phyloP scores from a whole-genome alignment of 2,797 vertebrate species.

The Accipiter superciliosus region DNA sequence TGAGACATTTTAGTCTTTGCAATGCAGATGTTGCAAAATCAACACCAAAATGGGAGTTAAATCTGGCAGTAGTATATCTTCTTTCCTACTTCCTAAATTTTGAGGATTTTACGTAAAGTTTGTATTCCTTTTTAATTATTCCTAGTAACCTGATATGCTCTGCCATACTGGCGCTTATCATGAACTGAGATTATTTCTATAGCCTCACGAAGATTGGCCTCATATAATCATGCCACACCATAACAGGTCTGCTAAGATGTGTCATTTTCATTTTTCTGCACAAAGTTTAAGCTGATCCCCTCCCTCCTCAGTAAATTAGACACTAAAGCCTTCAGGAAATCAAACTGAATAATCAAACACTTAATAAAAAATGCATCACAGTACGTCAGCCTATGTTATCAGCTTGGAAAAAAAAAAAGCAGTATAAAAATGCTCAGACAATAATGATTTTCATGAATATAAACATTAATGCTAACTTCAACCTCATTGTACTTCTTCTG shows the following conservation, averaged over 20 bases:
- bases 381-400: conserved; percentile 49
- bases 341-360: conserved; percentile 68
- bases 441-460: conserved; percentile 51
- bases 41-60: neutral
- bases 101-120: neutral
- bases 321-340: conserved; percentile 63
- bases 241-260: neutral
- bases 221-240: neutral
- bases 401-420: conserved; percentile 28
- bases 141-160: neutral
- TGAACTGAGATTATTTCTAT: neutral
- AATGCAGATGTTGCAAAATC: neutral
- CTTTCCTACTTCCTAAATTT: neutral
- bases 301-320: neutral
- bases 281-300: neutral
- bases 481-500: conserved; percentile 52
- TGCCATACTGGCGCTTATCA: neutral
- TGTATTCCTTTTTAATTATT: neutral
- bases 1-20: neutral
- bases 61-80: neutral
- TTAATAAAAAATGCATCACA: conserved; percentile 67
- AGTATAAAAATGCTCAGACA: conserved; percentile 39
- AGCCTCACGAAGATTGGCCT: neutral
- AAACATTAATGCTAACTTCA: conserved; percentile 54
- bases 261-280: neutral